Percentiles rank a stretch among this genome's conserved stretches.
Conservation (phyloP, 2,888 invertebrate species). For the Caenorhabditis parvicauda region DNA sequence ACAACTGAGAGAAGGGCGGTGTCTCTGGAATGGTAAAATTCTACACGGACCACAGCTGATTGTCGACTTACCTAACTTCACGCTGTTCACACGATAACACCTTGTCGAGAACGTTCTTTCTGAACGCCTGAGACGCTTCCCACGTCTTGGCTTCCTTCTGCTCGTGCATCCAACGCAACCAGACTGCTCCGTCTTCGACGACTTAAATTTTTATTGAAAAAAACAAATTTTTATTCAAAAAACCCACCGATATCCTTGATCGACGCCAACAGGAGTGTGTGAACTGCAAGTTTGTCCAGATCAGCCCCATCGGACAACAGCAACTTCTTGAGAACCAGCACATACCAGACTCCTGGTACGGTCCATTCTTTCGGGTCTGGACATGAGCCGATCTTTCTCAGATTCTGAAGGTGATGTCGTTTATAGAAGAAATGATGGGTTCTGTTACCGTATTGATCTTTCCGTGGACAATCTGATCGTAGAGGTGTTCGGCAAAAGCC, state of each 20-base stretch:
- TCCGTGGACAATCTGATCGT: conserved; percentile 27
- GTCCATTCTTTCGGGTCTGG: conserved; percentile 10
- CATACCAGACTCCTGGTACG: conserved; percentile 33
- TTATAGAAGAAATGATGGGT: background rate
- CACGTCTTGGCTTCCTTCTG: conserved; percentile 29
- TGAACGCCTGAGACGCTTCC: conserved; percentile 28
- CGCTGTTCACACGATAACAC: conserved; percentile 30
- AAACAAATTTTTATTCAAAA: background rate
- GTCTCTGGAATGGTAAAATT: conserved; percentile 74
- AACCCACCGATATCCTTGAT: background rate
- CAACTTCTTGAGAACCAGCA: conserved; percentile 11
- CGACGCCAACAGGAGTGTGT: conserved; percentile 37
- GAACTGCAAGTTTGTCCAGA: conserved; percentile 33
- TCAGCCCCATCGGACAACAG: conserved; percentile 21
- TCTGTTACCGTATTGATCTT: conserved; percentile 11
- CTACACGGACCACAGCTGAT: background rate
- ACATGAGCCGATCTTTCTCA: conserved; percentile 10
- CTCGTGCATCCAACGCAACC: conserved; percentile 47
- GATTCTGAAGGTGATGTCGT: background rate
- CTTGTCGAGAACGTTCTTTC: conserved; percentile 19
- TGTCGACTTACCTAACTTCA: conserved; percentile 18
- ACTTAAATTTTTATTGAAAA: conserved; percentile 15
- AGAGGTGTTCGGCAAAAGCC: conserved; percentile 30
- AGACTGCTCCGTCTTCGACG: conserved; percentile 47
- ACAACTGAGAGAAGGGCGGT: conserved; percentile 90